Conservation (phyloP, 2,113 vertebrate genomes). For the Pollimyrus isidori region DNA sequence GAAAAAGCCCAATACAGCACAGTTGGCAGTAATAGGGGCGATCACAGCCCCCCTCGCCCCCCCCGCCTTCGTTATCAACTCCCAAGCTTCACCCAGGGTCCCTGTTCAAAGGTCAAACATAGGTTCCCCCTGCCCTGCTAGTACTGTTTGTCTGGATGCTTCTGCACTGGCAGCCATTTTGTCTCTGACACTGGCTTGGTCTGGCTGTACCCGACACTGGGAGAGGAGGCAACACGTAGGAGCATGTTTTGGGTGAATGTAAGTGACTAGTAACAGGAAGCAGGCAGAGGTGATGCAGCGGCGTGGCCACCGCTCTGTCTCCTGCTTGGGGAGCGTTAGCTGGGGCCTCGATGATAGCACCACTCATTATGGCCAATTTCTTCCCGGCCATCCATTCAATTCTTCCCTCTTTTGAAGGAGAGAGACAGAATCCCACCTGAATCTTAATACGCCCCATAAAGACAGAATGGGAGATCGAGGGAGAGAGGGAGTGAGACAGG, state of each 20-base stretch:
- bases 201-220: not conserved
- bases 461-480: not conserved
- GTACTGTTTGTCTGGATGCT: not conserved
- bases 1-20: not conserved
- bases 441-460: constrained; percentile 18
- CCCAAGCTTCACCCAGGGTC: not conserved
- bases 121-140: not conserved
- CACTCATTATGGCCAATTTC: constrained; percentile 22
- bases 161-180: not conserved
- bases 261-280: not conserved
- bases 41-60: not conserved
- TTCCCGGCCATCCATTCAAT: constrained; percentile 7
- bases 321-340: constrained; percentile 7
- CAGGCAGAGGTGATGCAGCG: not conserved
- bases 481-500: not conserved
- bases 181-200: not conserved
- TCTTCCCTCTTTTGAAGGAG: not conserved
- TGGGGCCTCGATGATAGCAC: not conserved
- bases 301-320: not conserved
- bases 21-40: not conserved
- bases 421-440: constrained; percentile 20
- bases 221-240: not conserved
- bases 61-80: not conserved
- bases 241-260: not conserved
- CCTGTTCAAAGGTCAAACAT: not conserved